These are phyloP conservation scores for Euplexia lucipara DNA, from an alignment of 2,888 invertebrate genomes.

Conservation along the genomic window DNA sequence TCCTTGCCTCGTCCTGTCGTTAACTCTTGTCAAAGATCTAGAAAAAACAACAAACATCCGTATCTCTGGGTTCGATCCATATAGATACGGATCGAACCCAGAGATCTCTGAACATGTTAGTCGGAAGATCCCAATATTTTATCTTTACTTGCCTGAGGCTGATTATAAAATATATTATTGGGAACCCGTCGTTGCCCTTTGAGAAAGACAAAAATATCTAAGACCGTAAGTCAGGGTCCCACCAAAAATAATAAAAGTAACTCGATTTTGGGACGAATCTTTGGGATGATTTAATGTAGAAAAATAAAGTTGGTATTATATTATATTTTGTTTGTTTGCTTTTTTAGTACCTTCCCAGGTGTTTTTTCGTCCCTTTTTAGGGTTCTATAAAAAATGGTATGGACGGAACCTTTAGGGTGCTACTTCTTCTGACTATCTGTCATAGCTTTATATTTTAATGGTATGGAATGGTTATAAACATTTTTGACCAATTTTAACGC, in stretches of 20 bases:
- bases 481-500: too few species aligned
- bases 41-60: background rate
- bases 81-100: background rate
- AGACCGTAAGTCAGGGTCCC: background rate
- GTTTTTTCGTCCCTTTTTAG: too few species aligned
- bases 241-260: background rate
- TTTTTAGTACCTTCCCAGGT: too few species aligned
- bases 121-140: background rate
- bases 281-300: background rate
- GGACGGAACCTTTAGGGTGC: too few species aligned
- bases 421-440: too few species aligned
- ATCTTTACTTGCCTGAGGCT: slow-evolving; percentile 22
- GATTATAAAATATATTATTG: slow-evolving; percentile 9
- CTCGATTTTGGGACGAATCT: background rate
- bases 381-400: too few species aligned
- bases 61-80: background rate
- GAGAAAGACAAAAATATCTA: slow-evolving; percentile 6
- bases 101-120: background rate
- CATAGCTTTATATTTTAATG: too few species aligned
- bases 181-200: background rate
- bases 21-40: background rate
- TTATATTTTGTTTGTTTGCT: too few species aligned
- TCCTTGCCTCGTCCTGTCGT: too few species aligned
- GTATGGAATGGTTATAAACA: too few species aligned
- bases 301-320: too few species aligned